Conservation (phyloP, 2,113 vertebrate species). For the Nibea coibor region DNA sequence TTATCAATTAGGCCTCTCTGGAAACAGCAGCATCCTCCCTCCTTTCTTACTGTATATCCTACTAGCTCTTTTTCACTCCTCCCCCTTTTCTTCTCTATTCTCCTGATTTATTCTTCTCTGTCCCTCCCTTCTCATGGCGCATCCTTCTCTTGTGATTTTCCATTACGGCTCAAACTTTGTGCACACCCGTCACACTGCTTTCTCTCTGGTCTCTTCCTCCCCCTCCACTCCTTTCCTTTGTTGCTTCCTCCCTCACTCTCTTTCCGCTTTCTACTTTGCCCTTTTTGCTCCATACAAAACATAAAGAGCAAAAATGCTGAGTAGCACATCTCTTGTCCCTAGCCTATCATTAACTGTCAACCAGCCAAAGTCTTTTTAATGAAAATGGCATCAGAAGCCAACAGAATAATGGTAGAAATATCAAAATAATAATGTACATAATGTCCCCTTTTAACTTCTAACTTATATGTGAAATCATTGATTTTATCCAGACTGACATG, state of each 20-base stretch:
- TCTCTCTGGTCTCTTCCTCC: neutral
- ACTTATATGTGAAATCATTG: neutral
- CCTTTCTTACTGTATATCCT: neutral
- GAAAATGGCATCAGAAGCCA: neutral
- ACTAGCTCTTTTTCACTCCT: neutral
- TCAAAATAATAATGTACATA: neutral
- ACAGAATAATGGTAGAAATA: neutral
- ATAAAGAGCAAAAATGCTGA: neutral
- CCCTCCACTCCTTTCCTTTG: neutral
- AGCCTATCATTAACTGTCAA: neutral
- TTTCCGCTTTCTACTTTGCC: neutral
- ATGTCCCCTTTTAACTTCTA: neutral
- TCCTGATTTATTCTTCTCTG: neutral
- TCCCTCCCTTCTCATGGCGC: neutral
- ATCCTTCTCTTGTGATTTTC: neutral
- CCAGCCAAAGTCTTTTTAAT: neutral
- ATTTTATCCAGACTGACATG: too few species aligned
- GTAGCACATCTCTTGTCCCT: neutral
- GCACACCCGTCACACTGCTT: neutral
- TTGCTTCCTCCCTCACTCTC: neutral
- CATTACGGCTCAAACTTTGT: neutral
- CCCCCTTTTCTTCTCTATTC: slow-evolving; percentile 16
- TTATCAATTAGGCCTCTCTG: slow-evolving; percentile 71
- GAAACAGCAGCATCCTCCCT: slow-evolving; percentile 34
- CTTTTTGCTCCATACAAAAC: neutral